Conservation (phyloP, 2,797 vertebrate species). For the Gephyroberyx darwinii region DNA sequence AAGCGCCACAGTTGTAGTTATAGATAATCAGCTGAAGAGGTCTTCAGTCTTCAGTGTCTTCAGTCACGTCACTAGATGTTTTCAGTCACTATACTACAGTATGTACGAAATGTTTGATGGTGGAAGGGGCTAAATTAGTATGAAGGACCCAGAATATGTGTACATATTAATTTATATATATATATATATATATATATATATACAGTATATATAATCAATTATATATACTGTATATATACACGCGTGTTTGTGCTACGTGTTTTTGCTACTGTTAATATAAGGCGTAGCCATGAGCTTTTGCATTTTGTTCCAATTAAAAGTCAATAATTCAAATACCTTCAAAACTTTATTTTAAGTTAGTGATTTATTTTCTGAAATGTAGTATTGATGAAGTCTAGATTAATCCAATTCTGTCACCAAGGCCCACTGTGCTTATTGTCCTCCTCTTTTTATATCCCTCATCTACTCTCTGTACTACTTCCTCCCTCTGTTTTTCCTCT, state of each 20-base stretch:
- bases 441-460: constrained; percentile 14
- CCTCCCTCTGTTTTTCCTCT: constrained; percentile 15
- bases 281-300: too few species aligned
- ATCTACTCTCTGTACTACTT: not conserved
- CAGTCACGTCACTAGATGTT: not conserved
- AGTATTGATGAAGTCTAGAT: constrained; percentile 23
- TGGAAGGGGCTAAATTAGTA: not conserved
- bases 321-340: not conserved
- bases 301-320: too few species aligned
- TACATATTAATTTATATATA: not conserved
- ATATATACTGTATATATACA: not conserved
- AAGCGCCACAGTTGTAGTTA: constrained; percentile 36
- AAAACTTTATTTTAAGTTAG: constrained; percentile 18
- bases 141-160: not conserved
- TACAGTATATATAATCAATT: not conserved
- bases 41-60: constrained; percentile 8
- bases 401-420: constrained; percentile 19
- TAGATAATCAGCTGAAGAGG: constrained; percentile 34
- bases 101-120: constrained; percentile 9
- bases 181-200: not conserved
- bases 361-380: not conserved
- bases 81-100: constrained; percentile 2
- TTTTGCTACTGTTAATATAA: too few species aligned
- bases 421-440: constrained; percentile 23
- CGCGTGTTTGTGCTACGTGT: constrained; percentile 16